phyloP scores from a whole-genome alignment of 2,888 invertebrate species.

The Ypsolopha sequella region DNA sequence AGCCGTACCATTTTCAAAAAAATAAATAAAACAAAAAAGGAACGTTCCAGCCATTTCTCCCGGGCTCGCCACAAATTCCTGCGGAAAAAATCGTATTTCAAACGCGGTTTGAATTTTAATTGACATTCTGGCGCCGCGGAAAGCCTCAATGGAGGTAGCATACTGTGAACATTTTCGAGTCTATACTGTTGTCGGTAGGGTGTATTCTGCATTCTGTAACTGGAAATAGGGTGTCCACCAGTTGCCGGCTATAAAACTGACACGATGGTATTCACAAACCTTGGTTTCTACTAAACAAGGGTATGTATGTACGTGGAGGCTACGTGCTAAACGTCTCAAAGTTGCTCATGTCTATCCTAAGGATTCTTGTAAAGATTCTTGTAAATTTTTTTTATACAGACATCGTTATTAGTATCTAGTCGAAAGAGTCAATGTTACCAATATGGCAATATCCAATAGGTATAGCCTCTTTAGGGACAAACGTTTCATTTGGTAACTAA shows the following conservation, averaged over 20 bases:
- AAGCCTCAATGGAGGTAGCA: slow-evolving; percentile 29
- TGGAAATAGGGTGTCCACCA: slow-evolving; percentile 28
- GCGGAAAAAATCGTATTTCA: slow-evolving; percentile 70
- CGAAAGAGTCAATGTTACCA: too few relatives aligned
- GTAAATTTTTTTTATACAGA: too few relatives aligned
- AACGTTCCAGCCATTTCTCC: slow-evolving; percentile 64
- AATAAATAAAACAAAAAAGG: slow-evolving; percentile 64
- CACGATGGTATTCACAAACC: slow-evolving; percentile 33
- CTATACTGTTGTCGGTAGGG: slow-evolving; percentile 39
- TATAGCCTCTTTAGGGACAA: too few relatives aligned
- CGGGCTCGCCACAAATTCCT: slow-evolving; percentile 65
- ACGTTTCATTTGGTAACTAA: too few relatives aligned
- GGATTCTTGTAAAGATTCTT: too few relatives aligned
- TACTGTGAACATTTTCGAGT: slow-evolving; percentile 50
- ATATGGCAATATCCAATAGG: too few relatives aligned
- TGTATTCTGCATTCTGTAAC: slow-evolving; percentile 15
- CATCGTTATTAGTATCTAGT: too few relatives aligned
- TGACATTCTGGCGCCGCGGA: slow-evolving; percentile 54
- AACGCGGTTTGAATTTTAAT: slow-evolving; percentile 72
- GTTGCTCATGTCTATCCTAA: slow-evolving; percentile 9
- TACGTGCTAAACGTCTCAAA: slow-evolving; percentile 13
- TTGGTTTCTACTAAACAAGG: slow-evolving; percentile 10
- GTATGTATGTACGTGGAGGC: slow-evolving; percentile 9
- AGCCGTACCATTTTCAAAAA: slow-evolving; percentile 62
- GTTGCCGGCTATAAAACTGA: slow-evolving; percentile 43